These are phyloP conservation scores for Urocolius indicus DNA, from an alignment of 2,113 vertebrate genomes.

Conservation along the genomic window DNA sequence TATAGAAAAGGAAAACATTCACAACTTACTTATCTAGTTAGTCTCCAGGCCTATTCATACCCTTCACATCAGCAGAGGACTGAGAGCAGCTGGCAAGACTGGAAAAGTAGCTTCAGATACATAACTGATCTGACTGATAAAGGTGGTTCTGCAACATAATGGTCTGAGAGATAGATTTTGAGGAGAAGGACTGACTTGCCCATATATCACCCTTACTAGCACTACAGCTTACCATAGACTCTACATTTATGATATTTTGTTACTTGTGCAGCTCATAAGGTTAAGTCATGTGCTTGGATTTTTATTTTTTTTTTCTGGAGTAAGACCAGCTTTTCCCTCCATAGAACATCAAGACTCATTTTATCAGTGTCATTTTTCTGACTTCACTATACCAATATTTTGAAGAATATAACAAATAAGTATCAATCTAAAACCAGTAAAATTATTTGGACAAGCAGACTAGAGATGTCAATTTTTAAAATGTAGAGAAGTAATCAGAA, in stretches of 20 bases:
- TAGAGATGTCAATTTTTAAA: neutral
- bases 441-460: neutral
- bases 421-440: neutral
- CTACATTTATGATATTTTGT: neutral
- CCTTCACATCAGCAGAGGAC: neutral
- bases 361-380: neutral
- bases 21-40: neutral
- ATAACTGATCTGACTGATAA: neutral
- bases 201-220: neutral
- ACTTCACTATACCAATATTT: neutral
- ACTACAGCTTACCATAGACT: neutral
- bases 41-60: neutral
- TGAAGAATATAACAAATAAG: neutral
- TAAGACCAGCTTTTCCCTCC: neutral
- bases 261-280: neutral
- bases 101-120: neutral
- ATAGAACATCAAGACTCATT: neutral
- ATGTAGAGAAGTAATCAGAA: neutral
- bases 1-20: neutral
- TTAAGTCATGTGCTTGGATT: neutral
- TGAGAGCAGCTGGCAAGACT: neutral
- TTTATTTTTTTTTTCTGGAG: neutral
- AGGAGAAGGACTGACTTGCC: neutral
- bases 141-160: neutral
- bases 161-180: neutral